Base-by-base conservation (phyloP, 2,888 invertebrate species). In the Dioctria linearis region DNA sequence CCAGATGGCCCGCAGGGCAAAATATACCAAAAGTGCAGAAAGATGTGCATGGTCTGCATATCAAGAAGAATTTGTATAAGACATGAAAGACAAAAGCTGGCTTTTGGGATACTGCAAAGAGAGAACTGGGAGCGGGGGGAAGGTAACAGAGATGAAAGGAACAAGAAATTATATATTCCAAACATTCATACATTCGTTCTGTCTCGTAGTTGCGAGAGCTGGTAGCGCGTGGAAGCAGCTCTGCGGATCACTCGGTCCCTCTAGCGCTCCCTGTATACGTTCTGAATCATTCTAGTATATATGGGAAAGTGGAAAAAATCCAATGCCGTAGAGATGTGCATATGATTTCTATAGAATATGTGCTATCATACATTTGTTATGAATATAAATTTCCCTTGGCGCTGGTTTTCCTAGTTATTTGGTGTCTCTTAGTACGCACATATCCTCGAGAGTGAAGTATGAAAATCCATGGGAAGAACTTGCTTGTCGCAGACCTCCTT, bases 351-450 rank as follows among this genome's bases (percentile, higher is more conserved):
- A 8, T 80, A 51, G 54, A 66, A 66, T 43, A 25, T 25, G 54
- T 57, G 66, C 66, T 81, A 81, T 83, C 81, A 82, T 82, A 82
- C 81, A 83, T 84, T 84, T 84, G 84, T 84, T 85, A 85, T 84
- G 84, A 84, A 85, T 85, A 85, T 85, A 85, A 85, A 85, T 85
- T 85, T 85, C 85, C 85, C 85, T 82, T 79, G 84, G 81, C 83
- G 84, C 82, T 80, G 81, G 81, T 78, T 83, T 80, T 82, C 67
- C 82, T 82, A 76, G 80, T 75, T 76, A 79, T 61, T 73, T 42
- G 57, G 65, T 69, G 80, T 78, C 79, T 65, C 63, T 63, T 37
- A 73, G 63, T 73, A 80, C 79, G 63, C 78, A 66, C 66, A 80
- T 40, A 76, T 61, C 49, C 61, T 63, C 63, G 5, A 3, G 2